Base-by-base conservation (phyloP, 2,888 invertebrate species). In the Odontothrips loti region DNA sequence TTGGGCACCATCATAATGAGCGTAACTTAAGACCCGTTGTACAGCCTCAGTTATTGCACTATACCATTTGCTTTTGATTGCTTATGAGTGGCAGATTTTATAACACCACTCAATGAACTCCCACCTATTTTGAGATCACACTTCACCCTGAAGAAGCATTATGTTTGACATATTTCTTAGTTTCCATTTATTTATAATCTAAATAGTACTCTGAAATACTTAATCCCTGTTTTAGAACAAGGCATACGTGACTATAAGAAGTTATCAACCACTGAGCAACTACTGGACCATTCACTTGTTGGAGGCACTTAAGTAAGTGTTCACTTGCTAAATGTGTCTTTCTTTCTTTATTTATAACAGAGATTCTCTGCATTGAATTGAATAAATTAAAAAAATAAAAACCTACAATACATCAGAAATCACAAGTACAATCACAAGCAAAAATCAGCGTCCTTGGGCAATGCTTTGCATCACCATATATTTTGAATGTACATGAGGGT, bases 311-410 rank as follows among this genome's bases (percentile, higher is more conserved):
- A 12, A 10, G 27, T 27, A 27, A 75, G 27, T 23, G 23, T 75
- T 75, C 23, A 27, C 27, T 27, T 75, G 68, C 68, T 75, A 27
- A 75, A 27, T 75, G 68, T 75, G 68, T 27, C 68, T 27, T 75
- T 75, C 27, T 58, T 58, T 15, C 58, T 27, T 75, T 75, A 75
- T 75, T 75, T 27, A 75, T 11, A 75, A 75, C 68, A 75, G 68
- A 75, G 68, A 75, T 8, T 27, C 68, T 75, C 68, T 75, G 68
- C 68, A 75, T 75, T 75, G 68, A 75, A 27, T 75, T 23, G 23
- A 75, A 75, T 75, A 75, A 75, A 75, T 75, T 75, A 75, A 75
- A 75, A 43, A 75, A 75, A 75, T 75, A 75, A 75, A 75, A 75
- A 23, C 68, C 68, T 75, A 75, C 68, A 75, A 75, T 75, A 75